These are phyloP conservation scores for Drosophila guanche DNA, from an alignment of 1,140 invertebrate species.

Conservation along the genomic window DNA sequence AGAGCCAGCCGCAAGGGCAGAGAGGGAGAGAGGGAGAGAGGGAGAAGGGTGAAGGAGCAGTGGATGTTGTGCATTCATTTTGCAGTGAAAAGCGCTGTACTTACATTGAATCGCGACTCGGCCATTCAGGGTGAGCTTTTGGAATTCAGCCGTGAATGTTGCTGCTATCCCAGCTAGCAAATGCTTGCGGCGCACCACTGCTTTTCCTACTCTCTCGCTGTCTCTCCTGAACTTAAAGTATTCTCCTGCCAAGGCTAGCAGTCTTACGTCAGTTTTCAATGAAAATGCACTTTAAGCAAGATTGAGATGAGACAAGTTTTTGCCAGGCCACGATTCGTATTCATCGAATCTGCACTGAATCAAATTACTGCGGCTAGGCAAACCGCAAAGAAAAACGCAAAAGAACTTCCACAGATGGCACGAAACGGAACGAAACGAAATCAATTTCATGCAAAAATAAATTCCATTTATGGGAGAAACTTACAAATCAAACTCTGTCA, in stretches of 20 bases:
- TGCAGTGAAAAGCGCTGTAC: constrained; percentile 67
- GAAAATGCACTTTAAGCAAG: constrained; percentile 29
- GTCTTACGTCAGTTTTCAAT: constrained; percentile 34
- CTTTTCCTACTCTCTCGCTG: not conserved
- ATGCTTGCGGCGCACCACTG: constrained; percentile 47
- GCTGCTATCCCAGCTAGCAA: constrained; percentile 51
- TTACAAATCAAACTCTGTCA: constrained; percentile 18
- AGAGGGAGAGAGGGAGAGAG: constrained; percentile 1
- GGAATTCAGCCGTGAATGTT: constrained; percentile 29
- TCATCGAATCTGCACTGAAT: constrained; percentile 21
- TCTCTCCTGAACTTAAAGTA: constrained; percentile 22
- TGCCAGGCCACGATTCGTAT: constrained; percentile 3
- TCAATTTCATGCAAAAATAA: constrained; percentile 36
- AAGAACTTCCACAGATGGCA: constrained; percentile 23
- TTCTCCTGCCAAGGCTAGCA: constrained; percentile 8
- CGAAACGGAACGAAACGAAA: constrained; percentile 17
- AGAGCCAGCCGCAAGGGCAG: not conserved
- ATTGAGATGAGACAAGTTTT: constrained; percentile 2
- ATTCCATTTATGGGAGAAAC: constrained; percentile 12
- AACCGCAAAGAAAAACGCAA: not conserved
- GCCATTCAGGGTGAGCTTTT: constrained; percentile 50
- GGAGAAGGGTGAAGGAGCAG: not conserved
- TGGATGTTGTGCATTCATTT: constrained; percentile 48
- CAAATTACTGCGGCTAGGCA: constrained; percentile 33
- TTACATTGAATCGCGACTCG: constrained; percentile 61